phyloP scores from a whole-genome alignment of 1,140 invertebrate species.

The Ceratina australensis region DNA sequence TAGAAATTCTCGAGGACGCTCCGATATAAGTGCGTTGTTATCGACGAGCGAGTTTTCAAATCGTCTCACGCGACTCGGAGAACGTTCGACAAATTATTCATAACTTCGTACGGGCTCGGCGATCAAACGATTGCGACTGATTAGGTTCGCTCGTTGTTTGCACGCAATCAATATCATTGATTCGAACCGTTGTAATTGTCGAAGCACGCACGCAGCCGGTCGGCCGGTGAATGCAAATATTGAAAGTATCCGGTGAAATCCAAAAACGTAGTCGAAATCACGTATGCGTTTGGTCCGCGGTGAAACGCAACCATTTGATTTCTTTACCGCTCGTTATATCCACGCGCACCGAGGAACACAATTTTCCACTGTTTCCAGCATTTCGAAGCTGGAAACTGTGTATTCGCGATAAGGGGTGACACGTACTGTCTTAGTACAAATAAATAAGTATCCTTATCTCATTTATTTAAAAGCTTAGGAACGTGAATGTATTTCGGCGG shows the following conservation, averaged over 20 bases:
- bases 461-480: too few relatives aligned
- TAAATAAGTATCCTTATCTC: too few relatives aligned
- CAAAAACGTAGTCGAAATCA: not conserved
- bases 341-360: not conserved
- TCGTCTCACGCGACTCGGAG: not conserved
- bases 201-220: not conserved
- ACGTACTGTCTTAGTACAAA: too few relatives aligned
- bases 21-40: not conserved
- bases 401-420: too few relatives aligned
- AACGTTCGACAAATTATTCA: not conserved
- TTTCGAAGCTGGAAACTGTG: too few relatives aligned
- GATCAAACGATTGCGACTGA: constrained; percentile 3
- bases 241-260: constrained; percentile 18
- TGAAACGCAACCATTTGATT: not conserved
- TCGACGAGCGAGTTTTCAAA: not conserved
- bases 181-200: not conserved
- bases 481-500: too few relatives aligned
- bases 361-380: too few relatives aligned
- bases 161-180: constrained; percentile 39
- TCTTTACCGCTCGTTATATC: not conserved
- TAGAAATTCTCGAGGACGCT: too few relatives aligned
- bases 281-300: not conserved
- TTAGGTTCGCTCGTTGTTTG: constrained; percentile 6
- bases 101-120: not conserved
- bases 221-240: constrained; percentile 8